phyloP scores from a whole-genome alignment of 2,888 invertebrate species.

The Leptodirus hochenwartii region DNA sequence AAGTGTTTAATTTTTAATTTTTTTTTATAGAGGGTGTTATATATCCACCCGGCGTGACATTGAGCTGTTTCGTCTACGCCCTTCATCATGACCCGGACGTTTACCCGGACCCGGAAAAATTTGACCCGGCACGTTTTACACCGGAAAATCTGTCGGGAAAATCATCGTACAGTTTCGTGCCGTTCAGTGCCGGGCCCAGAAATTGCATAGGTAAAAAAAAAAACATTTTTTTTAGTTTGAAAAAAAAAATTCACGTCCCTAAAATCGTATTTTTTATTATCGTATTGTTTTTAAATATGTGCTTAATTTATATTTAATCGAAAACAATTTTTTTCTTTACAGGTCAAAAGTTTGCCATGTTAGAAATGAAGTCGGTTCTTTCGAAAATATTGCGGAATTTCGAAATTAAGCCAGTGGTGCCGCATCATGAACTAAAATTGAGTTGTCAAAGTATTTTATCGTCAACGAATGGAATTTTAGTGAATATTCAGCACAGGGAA shows the following conservation, averaged over 20 bases:
- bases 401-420: constrained; percentile 15
- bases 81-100: constrained; percentile 26
- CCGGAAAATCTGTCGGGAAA: too few relatives aligned
- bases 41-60: constrained; percentile 10
- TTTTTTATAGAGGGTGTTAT: constrained; percentile 8
- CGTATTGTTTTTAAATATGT: not conserved
- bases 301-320: constrained; percentile 2
- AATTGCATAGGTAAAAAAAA: constrained; percentile 16
- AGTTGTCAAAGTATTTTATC: constrained; percentile 29
- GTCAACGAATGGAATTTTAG: constrained; percentile 26
- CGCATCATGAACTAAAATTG: constrained; percentile 25
- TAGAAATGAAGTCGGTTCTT: constrained; percentile 34
- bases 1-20: not conserved
- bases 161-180: constrained; percentile 20
- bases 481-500: too few relatives aligned
- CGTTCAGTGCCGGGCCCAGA: constrained; percentile 22
- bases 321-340: constrained; percentile 11
- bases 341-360: constrained; percentile 31
- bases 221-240: not conserved
- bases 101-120: constrained; percentile 26
- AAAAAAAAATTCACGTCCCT: not conserved
- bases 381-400: constrained; percentile 33
- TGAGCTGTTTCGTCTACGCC: constrained; percentile 8
- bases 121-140: constrained; percentile 22
- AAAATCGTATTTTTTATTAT: not conserved